A percentile compares a stretch with the other conserved stretches of the same genome.
Conservation (phyloP, 2,888 invertebrate species). For the Sminthurides aquaticus region DNA sequence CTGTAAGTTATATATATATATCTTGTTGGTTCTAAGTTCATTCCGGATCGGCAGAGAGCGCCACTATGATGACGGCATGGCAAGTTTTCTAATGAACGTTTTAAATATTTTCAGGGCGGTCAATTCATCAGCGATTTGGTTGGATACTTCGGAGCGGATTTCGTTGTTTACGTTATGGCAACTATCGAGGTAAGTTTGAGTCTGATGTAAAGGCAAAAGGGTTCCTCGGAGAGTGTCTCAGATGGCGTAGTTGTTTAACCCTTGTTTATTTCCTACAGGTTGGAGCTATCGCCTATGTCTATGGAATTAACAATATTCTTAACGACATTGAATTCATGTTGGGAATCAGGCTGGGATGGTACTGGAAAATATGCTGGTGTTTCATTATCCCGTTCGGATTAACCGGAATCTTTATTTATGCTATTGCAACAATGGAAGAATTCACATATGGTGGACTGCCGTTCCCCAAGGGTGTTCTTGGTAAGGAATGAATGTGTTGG, state of each 20-base stretch:
- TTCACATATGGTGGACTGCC: conserved; percentile 46
- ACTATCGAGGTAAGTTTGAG: conserved; percentile 54
- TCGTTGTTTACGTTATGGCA: conserved; percentile 55
- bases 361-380: conserved; percentile 75
- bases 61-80: background rate
- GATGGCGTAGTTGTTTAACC: no score
- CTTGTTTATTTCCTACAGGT: conserved; percentile 46
- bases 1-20: conserved; percentile 45
- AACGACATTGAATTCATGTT: conserved; percentile 74
- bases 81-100: no score
- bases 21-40: background rate
- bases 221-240: no score
- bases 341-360: conserved; percentile 59
- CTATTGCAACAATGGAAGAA: conserved; percentile 55
- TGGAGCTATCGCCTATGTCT: conserved; percentile 47
- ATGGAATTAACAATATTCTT: conserved; percentile 58
- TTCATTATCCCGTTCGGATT: conserved; percentile 64
- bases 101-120: conserved; percentile 53
- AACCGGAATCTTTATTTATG: conserved; percentile 52
- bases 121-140: conserved; percentile 56
- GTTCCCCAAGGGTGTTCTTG: background rate
- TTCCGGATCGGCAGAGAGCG: background rate
- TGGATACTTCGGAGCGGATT: conserved; percentile 58
- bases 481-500: background rate
- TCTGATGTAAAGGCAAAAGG: no score